Conservation (phyloP, 2,888 invertebrate species). For the Mystacides longicornis region DNA sequence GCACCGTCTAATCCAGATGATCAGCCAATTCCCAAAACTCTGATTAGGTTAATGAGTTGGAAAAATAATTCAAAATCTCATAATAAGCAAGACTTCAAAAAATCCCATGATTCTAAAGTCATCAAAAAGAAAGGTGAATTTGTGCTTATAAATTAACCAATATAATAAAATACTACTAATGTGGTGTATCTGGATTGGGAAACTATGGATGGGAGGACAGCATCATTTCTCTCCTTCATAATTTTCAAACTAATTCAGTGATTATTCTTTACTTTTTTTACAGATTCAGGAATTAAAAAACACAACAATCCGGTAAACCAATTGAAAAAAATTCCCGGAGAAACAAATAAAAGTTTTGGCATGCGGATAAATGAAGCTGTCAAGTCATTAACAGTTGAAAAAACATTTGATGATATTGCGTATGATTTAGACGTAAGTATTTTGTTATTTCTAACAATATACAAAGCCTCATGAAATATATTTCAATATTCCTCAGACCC, state of each 20-base stretch:
- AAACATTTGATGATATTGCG: constrained; percentile 18
- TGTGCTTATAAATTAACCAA: no score
- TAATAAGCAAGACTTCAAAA: constrained; percentile 27
- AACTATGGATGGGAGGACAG: no score
- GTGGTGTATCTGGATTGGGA: no score
- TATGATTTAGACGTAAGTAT: no score
- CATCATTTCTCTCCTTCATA: no score
- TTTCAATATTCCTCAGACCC: no score
- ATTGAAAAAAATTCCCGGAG: constrained; percentile 21
- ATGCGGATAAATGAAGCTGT: constrained; percentile 22
- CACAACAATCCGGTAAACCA: constrained; percentile 19
- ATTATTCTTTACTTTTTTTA: not conserved
- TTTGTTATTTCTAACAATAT: no score
- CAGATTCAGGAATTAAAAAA: constrained; percentile 7
- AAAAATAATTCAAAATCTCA: constrained; percentile 30
- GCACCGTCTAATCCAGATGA: constrained; percentile 64
- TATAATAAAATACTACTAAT: no score
- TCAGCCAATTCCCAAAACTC: constrained; percentile 66
- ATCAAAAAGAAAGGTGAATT: constrained; percentile 14
- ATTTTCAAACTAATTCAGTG: no score
- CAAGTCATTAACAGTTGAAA: constrained; percentile 18
- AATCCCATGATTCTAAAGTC: constrained; percentile 25
- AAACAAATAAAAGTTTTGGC: constrained; percentile 23
- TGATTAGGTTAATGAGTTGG: constrained; percentile 53
- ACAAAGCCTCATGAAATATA: no score